These are phyloP conservation scores for Stictonetta naevosa DNA, from an alignment of 2,113 vertebrate species.

Conservation along the genomic window DNA sequence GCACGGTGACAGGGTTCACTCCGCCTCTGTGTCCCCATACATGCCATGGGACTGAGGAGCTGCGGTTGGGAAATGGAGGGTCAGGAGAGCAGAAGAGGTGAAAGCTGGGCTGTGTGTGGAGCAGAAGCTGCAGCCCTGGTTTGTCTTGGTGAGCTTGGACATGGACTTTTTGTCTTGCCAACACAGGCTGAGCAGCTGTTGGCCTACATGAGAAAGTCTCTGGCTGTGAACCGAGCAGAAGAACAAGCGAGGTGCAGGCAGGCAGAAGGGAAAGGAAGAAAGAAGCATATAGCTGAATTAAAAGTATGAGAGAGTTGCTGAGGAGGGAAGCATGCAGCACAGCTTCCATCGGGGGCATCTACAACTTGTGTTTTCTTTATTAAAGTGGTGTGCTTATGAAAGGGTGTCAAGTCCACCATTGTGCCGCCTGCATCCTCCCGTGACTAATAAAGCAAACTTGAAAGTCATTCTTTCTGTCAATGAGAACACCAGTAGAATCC, in stretches of 20 bases:
- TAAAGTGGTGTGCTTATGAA: rapidly evolving
- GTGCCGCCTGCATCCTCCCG: neutral
- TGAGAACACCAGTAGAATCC: neutral
- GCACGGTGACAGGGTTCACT: neutral
- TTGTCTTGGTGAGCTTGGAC: neutral
- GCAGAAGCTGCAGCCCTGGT: neutral
- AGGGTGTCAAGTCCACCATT: neutral
- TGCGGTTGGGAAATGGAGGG: neutral
- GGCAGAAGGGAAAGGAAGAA: neutral
- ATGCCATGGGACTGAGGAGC: neutral
- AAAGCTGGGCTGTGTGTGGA: neutral
- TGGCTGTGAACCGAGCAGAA: neutral
- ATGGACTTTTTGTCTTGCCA: neutral
- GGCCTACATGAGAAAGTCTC: neutral
- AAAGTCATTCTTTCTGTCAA: rapidly evolving
- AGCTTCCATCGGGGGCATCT: neutral
- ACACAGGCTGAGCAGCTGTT: neutral
- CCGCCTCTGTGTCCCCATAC: neutral
- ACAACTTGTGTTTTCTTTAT: neutral
- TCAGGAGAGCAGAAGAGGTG: neutral
- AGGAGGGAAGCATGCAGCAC: neutral
- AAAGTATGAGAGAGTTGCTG: neutral
- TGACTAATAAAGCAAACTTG: neutral
- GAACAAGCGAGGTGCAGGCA: neutral
- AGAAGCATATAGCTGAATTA: neutral